Conservation (phyloP, 2,797 vertebrate genomes). For the Ptychobarbus kaznakovi region DNA sequence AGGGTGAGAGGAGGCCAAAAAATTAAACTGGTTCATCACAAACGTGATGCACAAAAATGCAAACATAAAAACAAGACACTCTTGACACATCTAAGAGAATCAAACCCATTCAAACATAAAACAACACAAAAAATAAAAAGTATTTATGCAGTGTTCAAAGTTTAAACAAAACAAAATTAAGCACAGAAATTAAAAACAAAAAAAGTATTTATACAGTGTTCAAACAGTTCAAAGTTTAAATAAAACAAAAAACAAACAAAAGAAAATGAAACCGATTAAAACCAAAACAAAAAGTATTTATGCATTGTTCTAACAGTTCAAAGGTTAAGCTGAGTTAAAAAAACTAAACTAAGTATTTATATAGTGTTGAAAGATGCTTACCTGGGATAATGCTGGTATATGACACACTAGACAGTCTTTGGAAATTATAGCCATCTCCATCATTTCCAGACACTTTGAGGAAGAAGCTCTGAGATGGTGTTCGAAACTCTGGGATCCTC, state of each 20-base stretch:
- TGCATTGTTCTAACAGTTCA: background rate
- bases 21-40: slow-evolving; percentile 59
- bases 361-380: slow-evolving; percentile 61
- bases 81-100: background rate
- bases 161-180: background rate
- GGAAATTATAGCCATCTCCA: slow-evolving; percentile 83
- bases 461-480: slow-evolving; percentile 88
- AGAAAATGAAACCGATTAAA: background rate
- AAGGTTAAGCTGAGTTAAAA: background rate
- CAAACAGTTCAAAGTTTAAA: background rate
- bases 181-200: background rate
- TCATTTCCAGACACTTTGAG: slow-evolving; percentile 90
- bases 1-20: slow-evolving; percentile 23
- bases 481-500: slow-evolving; percentile 82
- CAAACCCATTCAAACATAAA: background rate
- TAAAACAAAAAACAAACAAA: background rate
- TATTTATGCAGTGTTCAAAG: background rate
- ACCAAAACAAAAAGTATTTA: background rate
- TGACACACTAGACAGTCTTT: slow-evolving; percentile 90
- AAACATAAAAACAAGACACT: background rate
- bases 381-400: slow-evolving; percentile 89
- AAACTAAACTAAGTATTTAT: background rate
- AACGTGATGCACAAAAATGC: background rate
- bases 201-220: slow-evolving; percentile 9
- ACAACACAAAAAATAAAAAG: background rate